Evolutionary conservation across 2,113 vertebrate species (phyloP).

Genomic region (Callorhinus ursinus): DNA sequence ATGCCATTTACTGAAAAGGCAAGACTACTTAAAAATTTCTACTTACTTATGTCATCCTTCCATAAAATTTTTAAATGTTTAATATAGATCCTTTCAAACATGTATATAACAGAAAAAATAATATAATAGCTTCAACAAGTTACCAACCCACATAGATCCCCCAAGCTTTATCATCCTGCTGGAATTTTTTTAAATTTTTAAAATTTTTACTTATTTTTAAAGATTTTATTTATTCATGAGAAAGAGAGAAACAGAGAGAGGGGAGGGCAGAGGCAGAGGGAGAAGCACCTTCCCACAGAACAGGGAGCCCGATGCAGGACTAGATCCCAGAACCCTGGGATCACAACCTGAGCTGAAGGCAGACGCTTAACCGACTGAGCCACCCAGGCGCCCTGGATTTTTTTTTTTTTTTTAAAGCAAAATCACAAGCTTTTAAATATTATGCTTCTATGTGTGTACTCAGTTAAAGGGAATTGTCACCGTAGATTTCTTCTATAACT

Average conservation of each 20-base stretch:
- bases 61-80: background rate
- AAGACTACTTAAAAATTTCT: constrained; percentile 28
- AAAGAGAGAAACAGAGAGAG: too few species aligned
- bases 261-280: too few species aligned
- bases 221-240: too few species aligned
- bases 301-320: too few species aligned
- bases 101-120: background rate
- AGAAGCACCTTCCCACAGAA: too few species aligned
- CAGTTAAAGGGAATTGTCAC: background rate
- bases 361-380: too few species aligned
- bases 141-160: background rate
- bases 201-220: too few species aligned
- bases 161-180: background rate
- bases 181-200: background rate
- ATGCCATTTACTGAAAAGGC: background rate
- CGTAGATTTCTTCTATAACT: constrained; percentile 2
- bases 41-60: background rate
- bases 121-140: background rate
- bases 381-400: background rate
- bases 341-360: too few species aligned
- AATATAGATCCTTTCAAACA: background rate
- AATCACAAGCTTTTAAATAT: constrained; percentile 21
- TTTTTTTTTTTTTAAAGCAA: background rate
- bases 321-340: too few species aligned
- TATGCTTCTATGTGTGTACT: background rate